These are phyloP conservation scores for Lycocorax pyrrhopterus DNA, from an alignment of 2,113 vertebrate genomes.

Conservation along the genomic window DNA sequence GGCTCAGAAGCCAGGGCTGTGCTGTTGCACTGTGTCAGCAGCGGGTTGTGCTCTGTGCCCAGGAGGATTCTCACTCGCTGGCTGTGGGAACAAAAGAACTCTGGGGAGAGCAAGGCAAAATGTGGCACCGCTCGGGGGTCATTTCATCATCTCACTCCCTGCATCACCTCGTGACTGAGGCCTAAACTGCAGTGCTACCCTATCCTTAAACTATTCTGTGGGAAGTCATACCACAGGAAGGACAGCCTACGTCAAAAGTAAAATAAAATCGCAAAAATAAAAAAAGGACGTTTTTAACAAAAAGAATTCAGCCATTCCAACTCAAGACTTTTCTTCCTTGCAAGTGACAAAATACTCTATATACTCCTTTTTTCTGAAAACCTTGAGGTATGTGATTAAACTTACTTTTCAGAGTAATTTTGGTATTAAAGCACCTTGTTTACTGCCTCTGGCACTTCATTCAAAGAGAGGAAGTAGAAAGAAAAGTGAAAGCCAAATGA, in stretches of 20 bases:
- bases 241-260: neutral
- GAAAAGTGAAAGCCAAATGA: neutral
- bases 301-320: neutral
- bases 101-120: neutral
- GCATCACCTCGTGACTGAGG: neutral
- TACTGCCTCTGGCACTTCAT: neutral
- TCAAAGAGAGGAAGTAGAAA: neutral
- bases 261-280: neutral
- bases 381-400: neutral
- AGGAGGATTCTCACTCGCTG: neutral
- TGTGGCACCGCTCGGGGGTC: neutral
- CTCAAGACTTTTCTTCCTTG: neutral
- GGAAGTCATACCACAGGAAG: neutral
- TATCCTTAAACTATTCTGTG: neutral
- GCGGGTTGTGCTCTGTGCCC: fast-evolving
- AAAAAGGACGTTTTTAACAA: neutral
- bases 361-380: neutral
- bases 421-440: neutral
- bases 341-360: neutral
- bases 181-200: fast-evolving
- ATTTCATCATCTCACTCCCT: neutral
- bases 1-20: neutral
- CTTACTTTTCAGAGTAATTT: slow-evolving; percentile 7
- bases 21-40: neutral
- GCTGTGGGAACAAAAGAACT: neutral